Evolutionary conservation across 2,888 invertebrate species (phyloP).

Genomic region (Eurois occulta): DNA sequence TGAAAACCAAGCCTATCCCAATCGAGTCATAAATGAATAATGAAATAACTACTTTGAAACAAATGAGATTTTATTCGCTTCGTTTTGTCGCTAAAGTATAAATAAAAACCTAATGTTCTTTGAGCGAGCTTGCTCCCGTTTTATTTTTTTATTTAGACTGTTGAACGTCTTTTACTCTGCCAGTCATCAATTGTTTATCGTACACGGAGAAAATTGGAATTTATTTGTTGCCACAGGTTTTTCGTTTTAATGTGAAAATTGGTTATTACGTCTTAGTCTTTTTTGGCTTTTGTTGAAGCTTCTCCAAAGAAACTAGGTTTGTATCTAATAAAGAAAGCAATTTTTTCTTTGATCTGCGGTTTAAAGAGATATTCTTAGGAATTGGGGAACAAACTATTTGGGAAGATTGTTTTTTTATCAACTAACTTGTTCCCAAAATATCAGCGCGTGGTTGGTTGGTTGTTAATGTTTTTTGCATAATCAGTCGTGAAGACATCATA

Average conservation of each 20-base stretch:
- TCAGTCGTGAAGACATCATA: neutral
- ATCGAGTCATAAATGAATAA: conserved; percentile 40
- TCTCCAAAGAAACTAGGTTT: neutral
- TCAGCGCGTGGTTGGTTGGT: neutral
- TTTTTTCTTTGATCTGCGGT: neutral
- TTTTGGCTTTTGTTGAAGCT: neutral
- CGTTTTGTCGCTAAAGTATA: conserved; percentile 36
- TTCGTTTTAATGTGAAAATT: conserved; percentile 22
- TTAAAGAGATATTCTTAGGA: neutral
- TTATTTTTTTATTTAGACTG: conserved; percentile 37
- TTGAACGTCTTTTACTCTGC: conserved; percentile 35
- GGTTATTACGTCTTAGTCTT: conserved; percentile 11
- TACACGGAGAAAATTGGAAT: conserved; percentile 39
- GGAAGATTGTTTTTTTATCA: neutral
- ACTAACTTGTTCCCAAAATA: neutral
- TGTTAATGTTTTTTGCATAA: neutral
- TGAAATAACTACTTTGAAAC: conserved; percentile 41
- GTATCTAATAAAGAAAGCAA: neutral
- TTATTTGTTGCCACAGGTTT: conserved; percentile 20
- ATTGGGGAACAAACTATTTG: neutral
- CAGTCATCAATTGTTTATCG: conserved; percentile 41
- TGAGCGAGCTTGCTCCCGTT: conserved; percentile 21
- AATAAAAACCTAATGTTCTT: conserved; percentile 47
- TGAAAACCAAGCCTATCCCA: neutral
- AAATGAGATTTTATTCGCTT: conserved; percentile 42